Percentiles rank a stretch among this genome's conserved stretches.
Evolutionary conservation across 2,888 invertebrate genomes (phyloP).

Genomic region (Drosophila ezoana): DNA sequence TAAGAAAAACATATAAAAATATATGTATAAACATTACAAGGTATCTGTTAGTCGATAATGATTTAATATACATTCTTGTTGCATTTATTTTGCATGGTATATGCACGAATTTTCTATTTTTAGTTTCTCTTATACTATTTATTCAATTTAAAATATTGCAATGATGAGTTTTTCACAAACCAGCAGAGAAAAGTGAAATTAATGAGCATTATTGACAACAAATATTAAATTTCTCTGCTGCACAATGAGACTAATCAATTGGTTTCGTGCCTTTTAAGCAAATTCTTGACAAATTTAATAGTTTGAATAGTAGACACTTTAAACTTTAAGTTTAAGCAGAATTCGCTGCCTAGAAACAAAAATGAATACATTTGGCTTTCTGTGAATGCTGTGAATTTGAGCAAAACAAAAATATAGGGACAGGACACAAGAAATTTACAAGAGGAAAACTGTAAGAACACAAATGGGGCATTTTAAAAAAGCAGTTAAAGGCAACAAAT

Average conservation of each 20-base stretch:
- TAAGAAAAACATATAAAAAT: not conserved
- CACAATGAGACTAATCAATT: no score
- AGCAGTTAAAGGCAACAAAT: not conserved
- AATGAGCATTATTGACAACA: no score
- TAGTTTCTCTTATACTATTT: conserved; percentile 12
- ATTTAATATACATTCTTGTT: not conserved
- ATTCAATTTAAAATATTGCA: conserved; percentile 9
- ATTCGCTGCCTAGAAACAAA: not conserved
- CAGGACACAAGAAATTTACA: not conserved
- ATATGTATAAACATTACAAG: not conserved
- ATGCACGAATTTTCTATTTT: conserved; percentile 16
- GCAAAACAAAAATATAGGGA: not conserved
- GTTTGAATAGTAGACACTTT: no score
- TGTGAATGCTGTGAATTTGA: not conserved
- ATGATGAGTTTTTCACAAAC: no score
- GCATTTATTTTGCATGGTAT: conserved; percentile 13
- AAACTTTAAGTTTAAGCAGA: not conserved
- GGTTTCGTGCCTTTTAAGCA: no score
- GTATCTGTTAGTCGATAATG: conserved; percentile 1
- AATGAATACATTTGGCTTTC: not conserved
- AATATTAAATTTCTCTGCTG: no score
- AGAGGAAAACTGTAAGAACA: not conserved
- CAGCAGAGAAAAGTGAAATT: no score
- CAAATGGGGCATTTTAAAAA: not conserved
- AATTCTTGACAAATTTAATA: no score